Evolutionary conservation across 2,113 vertebrate genomes (phyloP).

Genomic region (Mustela lutreola): DNA sequence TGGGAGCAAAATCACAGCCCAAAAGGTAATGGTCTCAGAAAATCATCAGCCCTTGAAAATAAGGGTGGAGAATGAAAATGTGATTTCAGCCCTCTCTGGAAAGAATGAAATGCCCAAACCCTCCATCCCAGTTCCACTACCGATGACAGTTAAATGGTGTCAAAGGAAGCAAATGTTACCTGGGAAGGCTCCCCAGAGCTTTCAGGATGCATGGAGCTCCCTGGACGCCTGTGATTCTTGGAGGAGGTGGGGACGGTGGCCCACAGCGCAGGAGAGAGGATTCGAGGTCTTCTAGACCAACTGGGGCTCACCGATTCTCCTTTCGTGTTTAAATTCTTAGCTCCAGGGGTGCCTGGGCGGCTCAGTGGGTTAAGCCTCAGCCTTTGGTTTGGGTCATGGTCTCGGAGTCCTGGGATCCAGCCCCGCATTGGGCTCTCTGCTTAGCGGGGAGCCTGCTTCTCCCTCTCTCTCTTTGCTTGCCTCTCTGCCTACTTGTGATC

Average conservation of each 20-base stretch:
- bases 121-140: not conserved
- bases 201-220: not conserved
- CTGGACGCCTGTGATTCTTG: not conserved
- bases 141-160: not conserved
- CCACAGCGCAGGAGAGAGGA: not conserved
- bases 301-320: not conserved
- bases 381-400: no score
- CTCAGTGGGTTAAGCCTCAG: no score
- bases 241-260: accelerated
- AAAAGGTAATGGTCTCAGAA: constrained; percentile 34
- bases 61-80: constrained; percentile 22
- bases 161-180: not conserved
- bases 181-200: not conserved
- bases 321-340: not conserved
- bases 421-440: no score
- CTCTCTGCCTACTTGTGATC: no score
- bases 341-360: not conserved
- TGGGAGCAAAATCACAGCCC: not conserved
- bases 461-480: no score
- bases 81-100: constrained; percentile 18
- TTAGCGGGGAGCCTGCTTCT: no score
- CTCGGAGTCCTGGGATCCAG: no score
- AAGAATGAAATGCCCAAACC: not conserved
- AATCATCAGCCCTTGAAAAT: constrained; percentile 51
- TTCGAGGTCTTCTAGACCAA: not conserved